Evolutionary conservation across 2,888 invertebrate genomes (phyloP), one percentile per base, ranked within the genome.

Genomic region (Cartodere bifasciata): DNA sequence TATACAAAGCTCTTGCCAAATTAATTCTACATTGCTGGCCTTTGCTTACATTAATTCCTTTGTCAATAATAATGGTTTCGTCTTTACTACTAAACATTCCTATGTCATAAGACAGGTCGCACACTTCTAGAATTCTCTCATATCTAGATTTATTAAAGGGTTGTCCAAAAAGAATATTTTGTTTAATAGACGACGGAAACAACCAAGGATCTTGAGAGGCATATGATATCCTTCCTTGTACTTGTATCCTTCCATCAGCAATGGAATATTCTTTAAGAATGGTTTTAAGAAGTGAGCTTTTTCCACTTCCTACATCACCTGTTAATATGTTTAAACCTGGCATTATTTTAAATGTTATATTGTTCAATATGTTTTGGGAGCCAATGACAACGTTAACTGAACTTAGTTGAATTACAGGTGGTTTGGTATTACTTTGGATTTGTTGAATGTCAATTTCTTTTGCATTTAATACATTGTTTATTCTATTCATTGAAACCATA

Each of bases 401-500:
- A 5, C 9, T 11, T n/a, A n/a, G n/a, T n/a, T n/a, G n/a, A n/a
- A n/a, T n/a, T n/a, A n/a, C n/a, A n/a, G n/a, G n/a, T n/a, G n/a
- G n/a, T n/a, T n/a, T n/a, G n/a, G n/a, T n/a, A n/a, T n/a, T n/a
- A n/a, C n/a, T n/a, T 29, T 41, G 37, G 16, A 41, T 40, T 15
- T 36, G 31, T 7, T 36, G 27, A 3, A 35, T 37, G 13, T 33
- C 11, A 16, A 44, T 21, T 31, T 67, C 66, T 10, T 62, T 61
- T 35, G 59, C 57, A 40, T 58, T 38, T 47, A 65, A 48, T 33
- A 63, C 75, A 52, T 53, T 67, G 62, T 67, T 68, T 13, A 87
- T 62, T 34, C 87, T 67, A 38, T 67, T 68, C 32, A 82, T 69
- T 4, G 82, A 77, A 29, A 86, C 79, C 16, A 70, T 59, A 1